These are phyloP conservation scores for Megaustenia siamemsis DNA, from an alignment of 2,888 invertebrate genomes.

Conservation along the genomic window DNA sequence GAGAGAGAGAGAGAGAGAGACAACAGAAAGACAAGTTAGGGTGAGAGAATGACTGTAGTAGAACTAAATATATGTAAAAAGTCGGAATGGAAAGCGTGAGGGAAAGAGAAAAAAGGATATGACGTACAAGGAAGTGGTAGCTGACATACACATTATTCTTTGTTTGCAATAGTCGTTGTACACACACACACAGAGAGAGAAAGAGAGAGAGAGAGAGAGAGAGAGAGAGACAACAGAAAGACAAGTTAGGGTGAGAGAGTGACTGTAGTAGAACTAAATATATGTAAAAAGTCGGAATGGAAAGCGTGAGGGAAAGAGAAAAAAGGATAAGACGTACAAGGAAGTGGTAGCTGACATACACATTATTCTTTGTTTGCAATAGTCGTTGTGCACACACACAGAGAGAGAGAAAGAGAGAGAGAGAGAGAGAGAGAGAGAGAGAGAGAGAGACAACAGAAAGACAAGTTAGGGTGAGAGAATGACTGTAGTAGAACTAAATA, in stretches of 20 bases:
- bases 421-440: conserved; percentile 36
- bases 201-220: conserved; percentile 33
- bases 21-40: conserved; percentile 5
- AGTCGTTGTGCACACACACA: background rate
- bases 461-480: conserved; percentile 36
- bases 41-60: conserved; percentile 45
- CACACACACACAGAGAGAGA: background rate
- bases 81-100: conserved; percentile 1
- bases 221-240: conserved; percentile 30
- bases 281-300: background rate
- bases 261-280: too few relatives aligned
- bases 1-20: conserved; percentile 42
- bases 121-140: conserved; percentile 1
- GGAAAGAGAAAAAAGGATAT: background rate
- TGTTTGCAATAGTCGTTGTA: background rate
- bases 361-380: too few relatives aligned
- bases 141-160: too few relatives aligned
- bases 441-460: conserved; percentile 30
- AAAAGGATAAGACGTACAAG: background rate
- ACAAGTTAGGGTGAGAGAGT: conserved; percentile 38
- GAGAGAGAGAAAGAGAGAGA: conserved; percentile 21
- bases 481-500: too few relatives aligned
- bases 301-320: too few relatives aligned
- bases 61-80: conserved; percentile 13
- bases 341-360: background rate